phyloP scores from a whole-genome alignment of 1,140 invertebrate genomes.

The Venustaconcha ellipsiformis region DNA sequence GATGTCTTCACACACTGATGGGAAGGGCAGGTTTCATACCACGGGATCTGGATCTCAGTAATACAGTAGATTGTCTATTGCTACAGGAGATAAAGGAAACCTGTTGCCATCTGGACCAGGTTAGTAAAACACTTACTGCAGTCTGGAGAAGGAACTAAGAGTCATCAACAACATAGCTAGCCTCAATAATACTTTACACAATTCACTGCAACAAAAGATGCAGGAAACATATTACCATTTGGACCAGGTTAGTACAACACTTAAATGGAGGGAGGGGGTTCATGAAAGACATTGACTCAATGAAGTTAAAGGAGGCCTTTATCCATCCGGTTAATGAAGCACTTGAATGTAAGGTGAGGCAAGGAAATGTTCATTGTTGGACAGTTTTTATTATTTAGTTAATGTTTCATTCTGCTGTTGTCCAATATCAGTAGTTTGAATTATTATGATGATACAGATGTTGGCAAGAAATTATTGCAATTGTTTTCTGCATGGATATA shows the following conservation, averaged over 20 bases:
- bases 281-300: conserved; percentile 58
- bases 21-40: conserved; percentile 92
- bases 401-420: too few species aligned
- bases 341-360: too few species aligned
- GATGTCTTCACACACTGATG: conserved; percentile 87
- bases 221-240: conserved; percentile 94
- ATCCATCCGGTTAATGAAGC: conserved; percentile 80
- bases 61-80: conserved; percentile 72
- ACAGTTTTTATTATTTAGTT: too few species aligned
- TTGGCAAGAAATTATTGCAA: too few species aligned
- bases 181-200: conserved; percentile 72
- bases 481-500: too few species aligned
- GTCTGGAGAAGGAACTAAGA: too few species aligned
- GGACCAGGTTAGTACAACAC: conserved; percentile 76
- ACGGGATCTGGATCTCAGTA: conserved; percentile 79
- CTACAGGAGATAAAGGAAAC: conserved; percentile 89
- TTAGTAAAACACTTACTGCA: conserved; percentile 43
- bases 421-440: too few species aligned
- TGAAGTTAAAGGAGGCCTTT: conserved; percentile 87
- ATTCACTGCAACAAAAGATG: conserved; percentile 80
- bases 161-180: too few species aligned
- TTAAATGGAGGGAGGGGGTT: not conserved
- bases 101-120: conserved; percentile 90
- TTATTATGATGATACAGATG: too few species aligned
- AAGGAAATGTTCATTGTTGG: too few species aligned